Evolutionary conservation across 2,888 invertebrate species (phyloP), one percentile per base, ranked within the genome.

Genomic region (Nasonia oneida): DNA sequence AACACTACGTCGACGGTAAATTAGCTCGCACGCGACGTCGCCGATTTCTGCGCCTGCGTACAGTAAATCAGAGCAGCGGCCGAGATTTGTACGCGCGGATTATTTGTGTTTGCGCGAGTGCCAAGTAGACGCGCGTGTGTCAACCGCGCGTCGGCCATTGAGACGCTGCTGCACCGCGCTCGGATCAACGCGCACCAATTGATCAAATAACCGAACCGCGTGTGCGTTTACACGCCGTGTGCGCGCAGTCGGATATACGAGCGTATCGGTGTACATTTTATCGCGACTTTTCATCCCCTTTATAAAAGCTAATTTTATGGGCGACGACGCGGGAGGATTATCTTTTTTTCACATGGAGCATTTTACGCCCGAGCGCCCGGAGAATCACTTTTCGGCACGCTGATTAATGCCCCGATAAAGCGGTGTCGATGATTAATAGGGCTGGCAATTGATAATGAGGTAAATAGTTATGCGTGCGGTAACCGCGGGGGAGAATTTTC

Each of bases 41-140:
- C 61, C 47, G 70, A 81, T 85, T 80, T 81, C 81, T 71, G 81
- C 81, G 76, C 70, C 81, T 85, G 81, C 18, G 4, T 37, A 47
- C 47, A 12, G 81, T 73, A 77, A 85, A 77, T 73, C 64, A 76
- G 76, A 81, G 76, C 71, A 29, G 53, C 23, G 29, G 42, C 29
- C 29, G 29, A 64, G 74, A 71, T 81, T 85, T 76, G 47, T 29
- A 81, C 67, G 18, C 29, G n/a, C 5, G 70, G 83, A 77, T 78
- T 84, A 84, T 84, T 84, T 84, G 84, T 84, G 84, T 80, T 84
- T 70, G 67, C 23, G 23, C 8, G 53, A 29, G 84, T 37, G 79
- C 74, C 73, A 47, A 74, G 57, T 42, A n/a, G 33, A 23, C 50
- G 39, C 23, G 61, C 33, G 53, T 23, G 57, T 73, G 57, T 42